Evolutionary conservation across 2,797 vertebrate species (phyloP).

Genomic region (Bucorvus abyssinicus): DNA sequence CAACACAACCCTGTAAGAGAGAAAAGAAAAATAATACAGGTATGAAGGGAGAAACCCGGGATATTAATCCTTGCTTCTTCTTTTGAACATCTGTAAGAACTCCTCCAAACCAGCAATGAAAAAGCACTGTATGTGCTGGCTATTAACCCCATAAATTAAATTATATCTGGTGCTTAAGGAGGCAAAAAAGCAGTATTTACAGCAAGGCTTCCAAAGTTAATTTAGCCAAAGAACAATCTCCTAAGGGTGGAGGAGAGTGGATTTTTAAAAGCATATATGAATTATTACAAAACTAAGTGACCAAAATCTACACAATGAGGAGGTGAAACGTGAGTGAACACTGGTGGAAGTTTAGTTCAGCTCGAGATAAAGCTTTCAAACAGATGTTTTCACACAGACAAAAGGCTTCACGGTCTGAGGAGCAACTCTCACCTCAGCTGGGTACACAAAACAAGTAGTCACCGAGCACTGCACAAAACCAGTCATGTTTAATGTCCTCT

Average conservation of each 20-base stretch:
- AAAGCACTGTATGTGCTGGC: not conserved
- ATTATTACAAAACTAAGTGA: not conserved
- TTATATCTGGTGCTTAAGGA: not conserved
- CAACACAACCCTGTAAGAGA: conserved; percentile 82
- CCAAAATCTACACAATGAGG: not conserved
- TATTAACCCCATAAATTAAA: rapidly evolving
- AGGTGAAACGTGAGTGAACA: rapidly evolving
- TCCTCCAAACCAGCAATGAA: not conserved
- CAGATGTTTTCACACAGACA: rapidly evolving
- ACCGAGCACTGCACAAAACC: rapidly evolving
- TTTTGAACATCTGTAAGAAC: not conserved
- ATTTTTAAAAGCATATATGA: rapidly evolving
- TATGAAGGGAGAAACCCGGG: not conserved
- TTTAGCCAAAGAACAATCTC: not conserved
- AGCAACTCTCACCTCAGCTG: not conserved
- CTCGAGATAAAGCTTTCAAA: not conserved
- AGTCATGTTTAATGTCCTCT: rapidly evolving
- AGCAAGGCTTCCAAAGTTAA: not conserved
- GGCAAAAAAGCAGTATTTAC: not conserved
- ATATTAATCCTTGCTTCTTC: not conserved
- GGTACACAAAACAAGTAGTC: rapidly evolving
- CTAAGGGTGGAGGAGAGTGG: rapidly evolving
- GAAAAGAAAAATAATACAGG: not conserved
- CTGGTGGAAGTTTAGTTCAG: not conserved
- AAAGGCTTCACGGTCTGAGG: not conserved